Base-by-base conservation (phyloP, 2,113 vertebrate genomes). In the Tupaia chinensis region DNA sequence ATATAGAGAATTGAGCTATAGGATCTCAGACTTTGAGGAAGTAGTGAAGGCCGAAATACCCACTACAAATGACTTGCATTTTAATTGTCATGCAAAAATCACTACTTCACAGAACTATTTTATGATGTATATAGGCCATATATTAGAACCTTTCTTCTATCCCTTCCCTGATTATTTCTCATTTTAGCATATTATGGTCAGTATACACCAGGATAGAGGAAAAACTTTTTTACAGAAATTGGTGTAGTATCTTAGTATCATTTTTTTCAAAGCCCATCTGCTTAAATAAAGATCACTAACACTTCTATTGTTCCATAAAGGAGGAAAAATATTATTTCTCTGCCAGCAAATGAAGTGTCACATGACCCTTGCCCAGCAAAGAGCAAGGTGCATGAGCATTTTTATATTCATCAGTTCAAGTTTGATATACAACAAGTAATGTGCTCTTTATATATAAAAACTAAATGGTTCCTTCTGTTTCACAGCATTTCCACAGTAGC, bases 31-130 rank as follows among this genome's bases (percentile, higher is more conserved):
- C n/a, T 84, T 78, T 17, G 27, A 81, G 8, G 25, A 23, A 14
- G 6, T 5, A 5, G 15, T n/a, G 1, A 44, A 8, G 29, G 17
- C 4, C 10, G 0, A 22, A 27, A 90, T 68, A 10, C 0, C 56
- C 25, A 53, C 5, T 11, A 4, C 1, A 7, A 4, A 17, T 91
- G 58, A 72, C 20, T 15, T 83, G n/a, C 5, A 69, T 66, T 87
- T 63, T 56, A 65, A 78, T 90, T 74, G 23, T 79, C 23, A 66
- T 53, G 44, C 6, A 91, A 78, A 87, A 70, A n/a, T n/a, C 32
- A 58, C 4, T 74, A 78, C 9, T 11, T 94, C 53, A 80, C 17
- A 89, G 54, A 92, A 94, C 32, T 87, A 80, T 80, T 74, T 94
- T 87, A 15, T 22, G 23, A 58, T 44, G 4, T 73, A 54, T 81